Evolutionary conservation across 2,888 invertebrate genomes (phyloP).

Genomic region (Papilio demoleus): DNA sequence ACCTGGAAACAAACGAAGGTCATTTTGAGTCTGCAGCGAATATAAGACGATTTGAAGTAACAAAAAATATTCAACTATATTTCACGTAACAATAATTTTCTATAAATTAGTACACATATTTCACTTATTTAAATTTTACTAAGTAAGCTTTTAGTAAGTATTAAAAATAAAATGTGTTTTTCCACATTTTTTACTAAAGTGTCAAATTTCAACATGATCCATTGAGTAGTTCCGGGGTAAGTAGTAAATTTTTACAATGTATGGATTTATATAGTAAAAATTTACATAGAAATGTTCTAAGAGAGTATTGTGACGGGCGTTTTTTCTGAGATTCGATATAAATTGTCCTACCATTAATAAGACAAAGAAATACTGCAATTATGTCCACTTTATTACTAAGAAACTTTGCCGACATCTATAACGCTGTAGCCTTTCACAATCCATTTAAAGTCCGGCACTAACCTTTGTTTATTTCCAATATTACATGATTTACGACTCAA

Average conservation of each 20-base stretch:
- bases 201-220: no score
- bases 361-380: not conserved
- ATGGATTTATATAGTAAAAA: no score
- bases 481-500: slow-evolving; percentile 21
- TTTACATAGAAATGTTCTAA: no score
- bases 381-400: slow-evolving; percentile 4
- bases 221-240: no score
- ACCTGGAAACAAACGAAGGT: not conserved
- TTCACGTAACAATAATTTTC: not conserved
- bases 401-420: slow-evolving; percentile 22
- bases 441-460: not conserved
- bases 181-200: no score
- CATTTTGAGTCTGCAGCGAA: not conserved
- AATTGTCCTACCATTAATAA: not conserved
- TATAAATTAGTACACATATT: no score
- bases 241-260: no score
- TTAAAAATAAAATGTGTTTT: no score
- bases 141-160: no score
- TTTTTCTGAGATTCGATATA: no score
- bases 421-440: slow-evolving; percentile 32
- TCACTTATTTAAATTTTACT: no score
- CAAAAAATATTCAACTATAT: not conserved
- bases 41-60: not conserved
- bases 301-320: no score
- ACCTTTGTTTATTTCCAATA: slow-evolving; percentile 22